A percentile compares a stretch with the other conserved stretches of the same genome.
These are phyloP conservation scores for Pelobates fuscus DNA, from an alignment of 2,113 vertebrate species.

Conservation along the genomic window DNA sequence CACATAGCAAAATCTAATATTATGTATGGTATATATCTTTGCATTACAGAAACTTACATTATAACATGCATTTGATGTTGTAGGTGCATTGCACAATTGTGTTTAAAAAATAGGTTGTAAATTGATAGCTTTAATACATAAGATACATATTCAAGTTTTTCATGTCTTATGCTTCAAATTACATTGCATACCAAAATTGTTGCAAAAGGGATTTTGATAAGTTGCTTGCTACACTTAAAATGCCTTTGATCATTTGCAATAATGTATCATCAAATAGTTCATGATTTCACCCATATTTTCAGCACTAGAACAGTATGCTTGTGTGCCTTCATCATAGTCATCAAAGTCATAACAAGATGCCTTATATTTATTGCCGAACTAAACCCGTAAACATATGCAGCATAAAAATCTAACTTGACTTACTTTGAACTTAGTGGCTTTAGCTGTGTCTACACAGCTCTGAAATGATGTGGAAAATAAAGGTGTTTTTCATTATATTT, in stretches of 20 bases:
- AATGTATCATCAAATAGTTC: constrained; percentile 3
- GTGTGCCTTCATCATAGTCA: background rate
- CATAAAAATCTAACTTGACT: background rate
- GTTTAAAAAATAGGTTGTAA: background rate
- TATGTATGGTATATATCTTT: background rate
- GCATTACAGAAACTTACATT: background rate
- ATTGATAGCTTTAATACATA: background rate
- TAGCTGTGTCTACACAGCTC: background rate
- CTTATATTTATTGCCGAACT: background rate
- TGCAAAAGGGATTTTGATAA: background rate
- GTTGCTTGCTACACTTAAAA: background rate
- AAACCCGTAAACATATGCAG: background rate
- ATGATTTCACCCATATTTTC: background rate
- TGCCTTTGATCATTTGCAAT: background rate
- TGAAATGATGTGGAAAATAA: background rate
- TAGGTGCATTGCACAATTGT: background rate
- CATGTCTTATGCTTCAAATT: background rate
- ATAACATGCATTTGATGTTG: background rate
- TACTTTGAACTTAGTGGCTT: background rate
- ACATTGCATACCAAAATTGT: constrained; percentile 1
- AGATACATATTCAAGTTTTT: background rate
- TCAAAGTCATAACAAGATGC: background rate
- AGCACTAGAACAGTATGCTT: background rate
- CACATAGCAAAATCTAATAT: too few relatives aligned
- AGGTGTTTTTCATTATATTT: too few relatives aligned